Evolutionary conservation across 2,888 invertebrate genomes (phyloP).

Genomic region (Phasia obesa): DNA sequence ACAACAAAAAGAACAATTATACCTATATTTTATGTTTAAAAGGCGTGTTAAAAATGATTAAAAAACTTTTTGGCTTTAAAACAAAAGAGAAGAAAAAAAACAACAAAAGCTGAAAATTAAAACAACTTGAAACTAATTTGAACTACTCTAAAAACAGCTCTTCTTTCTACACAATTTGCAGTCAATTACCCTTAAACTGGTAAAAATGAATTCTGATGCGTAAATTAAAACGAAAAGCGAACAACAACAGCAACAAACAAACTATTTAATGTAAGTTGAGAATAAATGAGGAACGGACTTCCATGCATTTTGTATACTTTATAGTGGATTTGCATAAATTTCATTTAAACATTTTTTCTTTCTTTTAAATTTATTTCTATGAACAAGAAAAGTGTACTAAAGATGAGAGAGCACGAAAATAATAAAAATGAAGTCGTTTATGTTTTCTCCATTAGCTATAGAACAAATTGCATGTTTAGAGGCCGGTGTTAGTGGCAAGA

Average conservation of each 20-base stretch:
- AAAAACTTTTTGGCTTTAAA: too few species aligned
- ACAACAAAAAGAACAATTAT: neutral
- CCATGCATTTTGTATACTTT: constrained; percentile 33
- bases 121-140: constrained; percentile 54
- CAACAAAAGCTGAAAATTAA: neutral
- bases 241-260: constrained; percentile 1
- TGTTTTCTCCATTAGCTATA: neutral
- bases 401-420: neutral
- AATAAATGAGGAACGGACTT: constrained; percentile 33
- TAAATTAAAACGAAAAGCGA: constrained; percentile 53
- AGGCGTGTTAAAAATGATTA: constrained; percentile 66
- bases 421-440: neutral
- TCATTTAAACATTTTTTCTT: constrained; percentile 32
- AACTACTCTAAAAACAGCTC: constrained; percentile 24
- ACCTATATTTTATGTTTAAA: constrained; percentile 64
- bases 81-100: neutral
- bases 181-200: constrained; percentile 48
- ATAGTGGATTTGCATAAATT: constrained; percentile 61
- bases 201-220: constrained; percentile 44
- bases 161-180: constrained; percentile 47
- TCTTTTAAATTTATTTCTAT: constrained; percentile 30
- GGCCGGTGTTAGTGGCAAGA: constrained; percentile 15
- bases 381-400: constrained; percentile 7
- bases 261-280: constrained; percentile 3
- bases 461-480: constrained; percentile 47